Evolutionary conservation across 2,888 invertebrate species (phyloP).

Genomic region (Cephus nigrinus): DNA sequence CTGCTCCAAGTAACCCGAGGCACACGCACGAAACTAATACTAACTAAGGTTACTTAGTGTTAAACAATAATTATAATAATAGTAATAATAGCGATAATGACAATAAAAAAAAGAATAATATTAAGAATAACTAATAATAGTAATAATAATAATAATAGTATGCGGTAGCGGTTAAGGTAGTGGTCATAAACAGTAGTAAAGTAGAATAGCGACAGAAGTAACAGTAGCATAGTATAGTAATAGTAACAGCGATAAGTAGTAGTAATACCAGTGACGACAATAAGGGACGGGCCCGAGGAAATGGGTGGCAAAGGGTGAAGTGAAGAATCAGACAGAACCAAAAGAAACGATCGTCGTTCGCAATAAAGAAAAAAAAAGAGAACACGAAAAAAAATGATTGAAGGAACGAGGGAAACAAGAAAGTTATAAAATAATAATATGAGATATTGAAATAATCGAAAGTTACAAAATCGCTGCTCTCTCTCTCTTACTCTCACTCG

Average conservation of each 20-base stretch:
- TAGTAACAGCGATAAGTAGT: conserved; percentile 12
- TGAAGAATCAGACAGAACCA: conserved; percentile 5
- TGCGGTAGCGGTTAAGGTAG: conserved; percentile 24
- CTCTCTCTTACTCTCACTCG: not conserved
- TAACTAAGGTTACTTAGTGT: conserved; percentile 5
- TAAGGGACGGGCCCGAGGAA: not conserved
- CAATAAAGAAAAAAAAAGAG: conserved; percentile 1
- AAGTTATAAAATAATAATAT: not conserved
- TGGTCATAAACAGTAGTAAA: conserved; percentile 24
- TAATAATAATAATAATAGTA: conserved; percentile 27
- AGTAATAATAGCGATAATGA: conserved; percentile 20
- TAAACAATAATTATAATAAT: conserved; percentile 17
- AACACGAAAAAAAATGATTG: not conserved
- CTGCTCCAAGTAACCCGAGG: not conserved
- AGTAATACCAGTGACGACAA: conserved; percentile 8
- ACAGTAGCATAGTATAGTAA: conserved; percentile 13
- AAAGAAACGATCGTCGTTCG: conserved; percentile 7
- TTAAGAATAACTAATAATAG: conserved; percentile 23
- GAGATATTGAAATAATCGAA: not conserved
- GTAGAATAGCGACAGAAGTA: conserved; percentile 10
- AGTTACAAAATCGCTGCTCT: not conserved
- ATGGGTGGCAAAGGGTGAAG: not conserved
- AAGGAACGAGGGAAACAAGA: not conserved
- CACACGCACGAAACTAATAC: conserved; percentile 3
- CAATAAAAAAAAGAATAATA: conserved; percentile 26